Evolutionary conservation across 2,888 invertebrate genomes (phyloP).

Genomic region (Agrochola macilenta): DNA sequence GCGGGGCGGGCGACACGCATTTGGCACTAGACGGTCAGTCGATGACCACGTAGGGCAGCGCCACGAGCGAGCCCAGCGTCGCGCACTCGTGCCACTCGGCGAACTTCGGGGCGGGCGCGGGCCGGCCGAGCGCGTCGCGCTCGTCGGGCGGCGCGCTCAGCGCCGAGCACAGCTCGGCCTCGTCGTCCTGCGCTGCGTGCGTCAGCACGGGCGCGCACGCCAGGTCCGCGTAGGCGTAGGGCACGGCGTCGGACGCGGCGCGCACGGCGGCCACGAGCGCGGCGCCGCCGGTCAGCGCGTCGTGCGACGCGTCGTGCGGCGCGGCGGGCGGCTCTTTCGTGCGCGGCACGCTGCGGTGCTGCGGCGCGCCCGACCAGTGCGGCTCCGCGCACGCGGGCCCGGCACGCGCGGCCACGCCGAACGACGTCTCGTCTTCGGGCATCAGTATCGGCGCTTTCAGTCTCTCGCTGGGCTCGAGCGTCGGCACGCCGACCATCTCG

Average conservation of each 20-base stretch:
- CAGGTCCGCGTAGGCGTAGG: conserved; percentile 76
- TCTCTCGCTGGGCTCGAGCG: conserved; percentile 81
- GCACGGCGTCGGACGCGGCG: conserved; percentile 69
- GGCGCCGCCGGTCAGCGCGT: conserved; percentile 70
- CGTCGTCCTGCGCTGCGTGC: conserved; percentile 62
- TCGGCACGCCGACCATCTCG: conserved; percentile 56
- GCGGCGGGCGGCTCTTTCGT: conserved; percentile 77
- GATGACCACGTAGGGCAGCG: conserved; percentile 99
- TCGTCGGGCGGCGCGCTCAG: conserved; percentile 55
- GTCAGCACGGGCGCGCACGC: conserved; percentile 76
- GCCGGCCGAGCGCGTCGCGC: conserved; percentile 78
- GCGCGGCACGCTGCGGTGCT: conserved; percentile 85
- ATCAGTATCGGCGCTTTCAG: conserved; percentile 80
- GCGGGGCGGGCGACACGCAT: conserved; percentile 53
- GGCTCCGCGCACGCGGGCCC: conserved; percentile 50
- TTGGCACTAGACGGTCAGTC: conserved; percentile 91
- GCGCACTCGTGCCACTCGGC: conserved; percentile 98
- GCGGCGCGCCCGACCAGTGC: conserved; percentile 63
- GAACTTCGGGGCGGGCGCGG: conserved; percentile 90
- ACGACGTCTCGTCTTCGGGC: conserved; percentile 75
- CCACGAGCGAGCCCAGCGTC: conserved; percentile 95
- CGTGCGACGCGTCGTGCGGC: neutral
- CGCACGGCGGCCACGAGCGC: conserved; percentile 75
- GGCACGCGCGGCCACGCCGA: conserved; percentile 57
- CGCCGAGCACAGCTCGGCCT: conserved; percentile 49